A percentile compares a stretch with the other conserved stretches of the same genome.
These are phyloP conservation scores for Hesperophylax magnus DNA, from an alignment of 1,140 invertebrate species.

Conservation along the genomic window DNA sequence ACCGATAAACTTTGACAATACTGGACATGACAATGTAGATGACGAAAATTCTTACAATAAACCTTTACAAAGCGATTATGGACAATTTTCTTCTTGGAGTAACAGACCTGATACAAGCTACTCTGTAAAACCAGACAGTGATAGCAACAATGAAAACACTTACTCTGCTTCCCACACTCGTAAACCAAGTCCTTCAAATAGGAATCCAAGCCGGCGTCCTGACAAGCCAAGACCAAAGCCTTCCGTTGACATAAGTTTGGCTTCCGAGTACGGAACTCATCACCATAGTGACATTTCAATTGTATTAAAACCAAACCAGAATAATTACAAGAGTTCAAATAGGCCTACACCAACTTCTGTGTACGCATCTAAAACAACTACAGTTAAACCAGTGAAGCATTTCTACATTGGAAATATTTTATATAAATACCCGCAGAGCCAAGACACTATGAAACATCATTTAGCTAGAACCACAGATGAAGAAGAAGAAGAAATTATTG, in stretches of 20 bases:
- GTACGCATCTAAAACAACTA: conserved; percentile 18
- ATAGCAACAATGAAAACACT: conserved; percentile 28
- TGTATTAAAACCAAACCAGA: conserved; percentile 50
- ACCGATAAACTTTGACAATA: conserved; percentile 40
- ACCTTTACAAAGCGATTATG: conserved; percentile 52
- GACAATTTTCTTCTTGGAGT: conserved; percentile 49
- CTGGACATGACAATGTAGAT: conserved; percentile 18
- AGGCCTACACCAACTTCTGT: conserved; percentile 32
- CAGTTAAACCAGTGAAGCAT: conserved; percentile 62
- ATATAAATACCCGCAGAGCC: conserved; percentile 67
- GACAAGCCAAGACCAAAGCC: conserved; percentile 32
- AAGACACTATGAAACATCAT: conserved; percentile 61
- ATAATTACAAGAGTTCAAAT: conserved; percentile 37
- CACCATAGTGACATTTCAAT: conserved; percentile 50
- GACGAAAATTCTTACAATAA: conserved; percentile 38
- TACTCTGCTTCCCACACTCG: conserved; percentile 25
- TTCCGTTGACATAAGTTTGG: conserved; percentile 47
- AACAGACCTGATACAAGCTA: conserved; percentile 35
- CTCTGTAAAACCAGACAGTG: neutral
- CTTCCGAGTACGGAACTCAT: conserved; percentile 49
- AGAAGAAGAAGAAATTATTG: conserved; percentile 45
- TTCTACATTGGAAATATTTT: conserved; percentile 73
- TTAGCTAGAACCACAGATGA: conserved; percentile 53
- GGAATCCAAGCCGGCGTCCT: conserved; percentile 20
- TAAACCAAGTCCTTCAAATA: conserved; percentile 8